phyloP scores from a whole-genome alignment of 2,797 vertebrate genomes.

The Anguilla marmorata region DNA sequence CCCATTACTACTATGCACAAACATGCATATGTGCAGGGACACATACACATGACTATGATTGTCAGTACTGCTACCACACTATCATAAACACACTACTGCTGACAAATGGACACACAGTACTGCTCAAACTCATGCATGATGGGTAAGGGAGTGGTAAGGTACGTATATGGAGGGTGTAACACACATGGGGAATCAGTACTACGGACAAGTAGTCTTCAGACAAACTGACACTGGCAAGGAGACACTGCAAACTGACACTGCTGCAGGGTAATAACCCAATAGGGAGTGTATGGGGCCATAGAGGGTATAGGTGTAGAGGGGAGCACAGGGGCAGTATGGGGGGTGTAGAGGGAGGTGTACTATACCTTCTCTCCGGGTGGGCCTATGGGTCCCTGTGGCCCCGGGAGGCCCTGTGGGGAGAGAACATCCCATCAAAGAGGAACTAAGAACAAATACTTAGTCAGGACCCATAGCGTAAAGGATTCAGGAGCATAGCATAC shows the following conservation, averaged over 20 bases:
- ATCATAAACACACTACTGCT: neutral
- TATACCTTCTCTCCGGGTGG: conserved; percentile 92
- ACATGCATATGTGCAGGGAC: neutral
- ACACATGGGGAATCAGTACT: neutral
- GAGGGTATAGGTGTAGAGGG: neutral
- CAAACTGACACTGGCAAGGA: neutral
- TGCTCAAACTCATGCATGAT: neutral
- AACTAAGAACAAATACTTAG: neutral
- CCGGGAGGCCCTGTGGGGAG: conserved; percentile 85
- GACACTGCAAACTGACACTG: neutral
- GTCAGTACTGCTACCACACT: neutral
- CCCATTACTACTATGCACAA: neutral
- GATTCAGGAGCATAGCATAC: conserved; percentile 7
- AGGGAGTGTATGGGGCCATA: neutral
- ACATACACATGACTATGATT: neutral
- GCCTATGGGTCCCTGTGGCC: conserved; percentile 90
- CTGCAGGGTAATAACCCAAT: neutral
- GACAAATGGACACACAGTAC: neutral
- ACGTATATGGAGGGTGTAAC: neutral
- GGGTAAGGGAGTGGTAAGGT: neutral
- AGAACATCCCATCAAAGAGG: conserved; percentile 9
- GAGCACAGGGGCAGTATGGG: neutral
- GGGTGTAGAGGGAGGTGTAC: neutral
- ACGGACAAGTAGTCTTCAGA: neutral
- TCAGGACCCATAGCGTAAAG: neutral